Evolutionary conservation across 2,888 invertebrate species (phyloP).

Genomic region (Clanis bilineata): DNA sequence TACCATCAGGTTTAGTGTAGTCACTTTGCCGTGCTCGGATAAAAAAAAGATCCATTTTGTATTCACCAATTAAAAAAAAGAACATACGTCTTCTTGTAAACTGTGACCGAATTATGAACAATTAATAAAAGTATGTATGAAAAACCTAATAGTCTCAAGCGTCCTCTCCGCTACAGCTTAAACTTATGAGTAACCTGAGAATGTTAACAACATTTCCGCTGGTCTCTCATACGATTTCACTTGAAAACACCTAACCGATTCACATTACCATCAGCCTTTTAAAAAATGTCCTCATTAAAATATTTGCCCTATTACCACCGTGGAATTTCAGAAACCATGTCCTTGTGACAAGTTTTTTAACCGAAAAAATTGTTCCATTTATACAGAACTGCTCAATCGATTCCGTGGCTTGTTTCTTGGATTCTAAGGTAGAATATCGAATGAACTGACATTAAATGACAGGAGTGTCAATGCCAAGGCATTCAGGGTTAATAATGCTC

Average conservation of each 20-base stretch:
- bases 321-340: slow-evolving; percentile 42
- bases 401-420: slow-evolving; percentile 1
- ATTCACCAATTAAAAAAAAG: too few species aligned
- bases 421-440: slow-evolving; percentile 17
- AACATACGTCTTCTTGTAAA: too few species aligned
- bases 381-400: background rate
- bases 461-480: slow-evolving; percentile 48
- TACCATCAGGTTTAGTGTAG: too few species aligned
- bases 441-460: slow-evolving; percentile 20
- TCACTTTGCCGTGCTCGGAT: too few species aligned
- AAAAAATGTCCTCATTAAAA: slow-evolving; percentile 72
- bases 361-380: background rate
- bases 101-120: too few species aligned
- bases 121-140: too few species aligned
- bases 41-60: too few species aligned
- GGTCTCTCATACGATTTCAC: slow-evolving; percentile 42
- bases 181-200: slow-evolving; percentile 28
- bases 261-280: slow-evolving; percentile 52
- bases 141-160: too few species aligned
- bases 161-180: slow-evolving; percentile 9
- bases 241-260: slow-evolving; percentile 48
- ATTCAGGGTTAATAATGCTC: slow-evolving; percentile 42
- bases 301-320: slow-evolving; percentile 62
- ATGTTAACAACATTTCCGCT: slow-evolving; percentile 74
- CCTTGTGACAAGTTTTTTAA: background rate